Percentiles rank a stretch among this genome's conserved stretches.
Evolutionary conservation across 2,797 vertebrate species (phyloP).

Genomic region (Phoxinus dragarum): DNA sequence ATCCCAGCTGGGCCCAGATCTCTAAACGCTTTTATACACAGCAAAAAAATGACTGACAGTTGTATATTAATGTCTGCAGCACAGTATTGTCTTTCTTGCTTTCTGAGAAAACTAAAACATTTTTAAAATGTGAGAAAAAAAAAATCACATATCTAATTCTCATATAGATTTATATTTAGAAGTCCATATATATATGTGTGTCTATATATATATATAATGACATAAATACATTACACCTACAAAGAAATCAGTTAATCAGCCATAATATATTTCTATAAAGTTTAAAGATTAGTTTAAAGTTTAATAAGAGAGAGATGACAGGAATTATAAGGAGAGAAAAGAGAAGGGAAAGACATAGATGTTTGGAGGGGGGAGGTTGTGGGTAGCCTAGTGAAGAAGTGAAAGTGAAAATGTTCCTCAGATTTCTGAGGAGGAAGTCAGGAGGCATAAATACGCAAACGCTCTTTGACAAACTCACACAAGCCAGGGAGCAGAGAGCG

Average conservation of each 20-base stretch:
- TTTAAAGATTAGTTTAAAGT: background rate
- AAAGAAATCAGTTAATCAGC: background rate
- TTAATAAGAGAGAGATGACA: slow-evolving; percentile 56
- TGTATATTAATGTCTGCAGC: background rate
- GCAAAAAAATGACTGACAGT: slow-evolving; percentile 38
- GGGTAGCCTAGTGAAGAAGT: slow-evolving; percentile 73
- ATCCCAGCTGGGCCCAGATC: slow-evolving; percentile 32
- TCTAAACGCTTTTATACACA: slow-evolving; percentile 19
- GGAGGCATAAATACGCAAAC: slow-evolving; percentile 60
- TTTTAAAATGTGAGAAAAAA: background rate
- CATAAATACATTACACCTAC: background rate
- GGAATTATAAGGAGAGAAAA: slow-evolving; percentile 30
- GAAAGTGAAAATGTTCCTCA: slow-evolving; percentile 82
- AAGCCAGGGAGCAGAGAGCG: slow-evolving; percentile 47
- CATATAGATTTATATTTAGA: background rate
- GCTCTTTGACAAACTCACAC: slow-evolving; percentile 48
- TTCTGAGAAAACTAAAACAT: background rate
- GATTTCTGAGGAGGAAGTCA: slow-evolving; percentile 81
- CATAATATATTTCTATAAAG: background rate
- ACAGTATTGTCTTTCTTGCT: slow-evolving; percentile 5
- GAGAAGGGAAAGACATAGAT: slow-evolving; percentile 34
- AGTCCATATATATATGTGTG: no score
- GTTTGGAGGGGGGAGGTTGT: slow-evolving; percentile 55
- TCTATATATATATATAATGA: background rate
- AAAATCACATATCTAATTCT: background rate